Base-by-base conservation (phyloP, 2,113 vertebrate species). In the Astur gentilis region DNA sequence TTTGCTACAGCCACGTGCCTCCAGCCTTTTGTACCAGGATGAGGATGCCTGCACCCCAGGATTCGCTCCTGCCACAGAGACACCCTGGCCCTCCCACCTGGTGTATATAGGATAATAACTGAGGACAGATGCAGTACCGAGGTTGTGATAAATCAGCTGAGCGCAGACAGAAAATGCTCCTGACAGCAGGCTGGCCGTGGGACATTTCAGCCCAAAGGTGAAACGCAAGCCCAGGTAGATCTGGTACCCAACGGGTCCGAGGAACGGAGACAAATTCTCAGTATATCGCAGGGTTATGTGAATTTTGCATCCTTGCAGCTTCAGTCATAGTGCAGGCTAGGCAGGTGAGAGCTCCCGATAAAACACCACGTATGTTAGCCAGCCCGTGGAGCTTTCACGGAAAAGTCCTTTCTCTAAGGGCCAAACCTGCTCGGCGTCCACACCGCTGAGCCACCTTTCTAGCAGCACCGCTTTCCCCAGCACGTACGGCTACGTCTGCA, bases 1-100 rank as follows among this genome's bases (percentile, higher is more conserved):
- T 79, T 38, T 76, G 52, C 65, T n/a, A 7, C 1, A 8, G 23
- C 55, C 49, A 31, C 0, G 0, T 38, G 18, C 11, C 55, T 84
- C 49, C 45, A 15, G 13, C n/a, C 64, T 77, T 81, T 47, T 16
- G 31, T 18, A 58, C 34, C 60, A 20, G 34, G 50, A 52, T 0
- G 1, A 62, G 16, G 72, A 70, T 34, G 72, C 36, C 64, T 73
- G 44, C 16, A 72, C 54, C 36, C 76, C 65, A 81, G 83, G 78
- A 73, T 47, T 88, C 4, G 8, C 54, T 89, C 71, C 72, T 80
- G 70, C 44, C n/a, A 34, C 4, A 5, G 49, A 57, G 31, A 36
- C 18, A 21, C 7, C 42, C 76, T 42, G 58, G 54, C 31, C 45
- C 44, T 61, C 54, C 62, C 58, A n/a, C 38, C 25, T 84, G 16